phyloP scores from a whole-genome alignment of 2,888 invertebrate genomes.

The Caenorhabditis sp. region DNA sequence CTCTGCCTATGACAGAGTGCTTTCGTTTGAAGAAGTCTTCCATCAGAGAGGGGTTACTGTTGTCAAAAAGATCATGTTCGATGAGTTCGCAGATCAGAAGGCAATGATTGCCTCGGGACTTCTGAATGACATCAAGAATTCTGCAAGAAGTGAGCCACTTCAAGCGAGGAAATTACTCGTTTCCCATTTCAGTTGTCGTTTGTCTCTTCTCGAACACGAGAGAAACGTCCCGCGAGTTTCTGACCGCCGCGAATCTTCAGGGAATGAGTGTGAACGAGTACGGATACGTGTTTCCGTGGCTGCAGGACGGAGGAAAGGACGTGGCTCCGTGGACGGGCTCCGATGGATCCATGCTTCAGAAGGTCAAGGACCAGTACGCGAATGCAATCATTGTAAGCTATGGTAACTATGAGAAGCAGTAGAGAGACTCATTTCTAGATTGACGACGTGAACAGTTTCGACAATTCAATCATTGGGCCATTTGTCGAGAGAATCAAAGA shows the following conservation, averaged over 20 bases:
- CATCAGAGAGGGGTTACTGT: slow-evolving; percentile 58
- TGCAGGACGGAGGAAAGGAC: slow-evolving; percentile 76
- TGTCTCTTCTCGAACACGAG: slow-evolving; percentile 66
- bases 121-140: slow-evolving; percentile 59
- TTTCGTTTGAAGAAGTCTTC: slow-evolving; percentile 67
- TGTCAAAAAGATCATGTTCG: slow-evolving; percentile 69
- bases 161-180: neutral
- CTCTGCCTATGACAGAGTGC: slow-evolving; percentile 63
- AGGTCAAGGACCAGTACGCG: slow-evolving; percentile 76
- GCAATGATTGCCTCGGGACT: slow-evolving; percentile 63
- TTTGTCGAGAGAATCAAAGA: slow-evolving; percentile 68
- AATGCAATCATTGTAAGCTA: slow-evolving; percentile 74
- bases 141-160: slow-evolving; percentile 60
- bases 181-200: slow-evolving; percentile 59
- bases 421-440: slow-evolving; percentile 48
- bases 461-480: slow-evolving; percentile 65
- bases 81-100: slow-evolving; percentile 61
- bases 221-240: slow-evolving; percentile 63
- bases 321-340: slow-evolving; percentile 77
- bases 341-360: slow-evolving; percentile 77
- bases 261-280: slow-evolving; percentile 66
- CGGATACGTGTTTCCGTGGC: slow-evolving; percentile 68
- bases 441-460: slow-evolving; percentile 70
- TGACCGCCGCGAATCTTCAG: slow-evolving; percentile 59
- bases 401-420: neutral